Conservation (phyloP, 2,113 vertebrate species). For the Athene cunicularia region DNA sequence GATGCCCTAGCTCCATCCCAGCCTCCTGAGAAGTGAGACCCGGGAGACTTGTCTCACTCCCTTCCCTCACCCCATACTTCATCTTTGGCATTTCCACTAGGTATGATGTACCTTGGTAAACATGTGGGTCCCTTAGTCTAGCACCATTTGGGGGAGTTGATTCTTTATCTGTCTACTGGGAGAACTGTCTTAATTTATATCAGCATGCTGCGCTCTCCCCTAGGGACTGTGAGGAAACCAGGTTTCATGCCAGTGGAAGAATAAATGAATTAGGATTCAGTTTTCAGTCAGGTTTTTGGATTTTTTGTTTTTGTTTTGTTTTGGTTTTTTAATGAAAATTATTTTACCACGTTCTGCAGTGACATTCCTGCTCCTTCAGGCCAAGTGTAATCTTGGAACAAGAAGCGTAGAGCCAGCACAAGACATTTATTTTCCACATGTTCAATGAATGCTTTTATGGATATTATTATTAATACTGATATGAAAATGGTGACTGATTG, state of each 20-base stretch:
- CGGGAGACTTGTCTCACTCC: neutral
- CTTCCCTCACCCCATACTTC: neutral
- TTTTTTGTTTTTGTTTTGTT: neutral
- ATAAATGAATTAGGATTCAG: neutral
- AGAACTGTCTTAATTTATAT: neutral
- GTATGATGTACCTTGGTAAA: neutral
- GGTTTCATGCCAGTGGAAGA: neutral
- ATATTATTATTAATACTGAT: neutral
- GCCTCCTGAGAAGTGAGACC: neutral
- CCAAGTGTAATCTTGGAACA: neutral
- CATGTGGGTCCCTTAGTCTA: neutral
- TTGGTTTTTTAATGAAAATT: neutral
- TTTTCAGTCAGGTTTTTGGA: neutral
- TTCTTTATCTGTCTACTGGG: neutral
- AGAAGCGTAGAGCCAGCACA: neutral
- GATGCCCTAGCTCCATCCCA: neutral
- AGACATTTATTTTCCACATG: neutral
- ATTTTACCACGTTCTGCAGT: neutral
- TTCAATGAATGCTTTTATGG: neutral
- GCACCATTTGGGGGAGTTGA: rapidly evolving
- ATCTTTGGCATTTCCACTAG: neutral
- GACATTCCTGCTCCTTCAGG: neutral
- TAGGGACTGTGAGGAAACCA: neutral
- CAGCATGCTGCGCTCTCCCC: neutral
- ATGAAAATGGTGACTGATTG: neutral